A percentile compares a stretch with the other conserved stretches of the same genome.
phyloP scores from a whole-genome alignment of 2,113 vertebrate genomes.

The Pseudois nayaur region DNA sequence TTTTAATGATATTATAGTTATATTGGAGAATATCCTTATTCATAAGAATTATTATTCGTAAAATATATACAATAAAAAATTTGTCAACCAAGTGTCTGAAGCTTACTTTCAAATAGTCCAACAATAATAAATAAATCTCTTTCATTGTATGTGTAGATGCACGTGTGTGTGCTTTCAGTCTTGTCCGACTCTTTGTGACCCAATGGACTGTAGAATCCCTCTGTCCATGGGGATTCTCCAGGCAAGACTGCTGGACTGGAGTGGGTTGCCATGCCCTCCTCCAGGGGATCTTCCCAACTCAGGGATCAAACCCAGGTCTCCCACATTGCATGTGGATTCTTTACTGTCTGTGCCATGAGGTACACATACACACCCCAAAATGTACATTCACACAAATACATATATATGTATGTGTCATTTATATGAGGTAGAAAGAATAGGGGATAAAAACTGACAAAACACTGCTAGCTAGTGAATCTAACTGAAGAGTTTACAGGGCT shows the following conservation, averaged over 20 bases:
- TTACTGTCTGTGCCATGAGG: neutral
- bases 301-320: neutral
- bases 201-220: neutral
- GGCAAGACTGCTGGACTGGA: neutral
- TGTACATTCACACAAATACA: neutral
- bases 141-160: neutral
- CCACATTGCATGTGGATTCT: neutral
- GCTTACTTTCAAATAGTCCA: neutral
- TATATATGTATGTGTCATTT: neutral
- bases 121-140: neutral
- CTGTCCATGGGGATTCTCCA: neutral
- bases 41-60: neutral
- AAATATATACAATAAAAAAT: neutral
- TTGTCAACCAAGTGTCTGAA: neutral
- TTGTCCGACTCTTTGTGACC: neutral
- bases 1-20: neutral
- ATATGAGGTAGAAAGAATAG: neutral
- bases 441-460: neutral
- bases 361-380: neutral
- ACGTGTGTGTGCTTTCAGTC: neutral
- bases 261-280: neutral
- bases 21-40: neutral
- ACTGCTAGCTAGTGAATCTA: neutral
- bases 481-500: neutral
- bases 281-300: neutral